Conservation (phyloP, 2,888 invertebrate species). For the Agapostemon virescens region DNA sequence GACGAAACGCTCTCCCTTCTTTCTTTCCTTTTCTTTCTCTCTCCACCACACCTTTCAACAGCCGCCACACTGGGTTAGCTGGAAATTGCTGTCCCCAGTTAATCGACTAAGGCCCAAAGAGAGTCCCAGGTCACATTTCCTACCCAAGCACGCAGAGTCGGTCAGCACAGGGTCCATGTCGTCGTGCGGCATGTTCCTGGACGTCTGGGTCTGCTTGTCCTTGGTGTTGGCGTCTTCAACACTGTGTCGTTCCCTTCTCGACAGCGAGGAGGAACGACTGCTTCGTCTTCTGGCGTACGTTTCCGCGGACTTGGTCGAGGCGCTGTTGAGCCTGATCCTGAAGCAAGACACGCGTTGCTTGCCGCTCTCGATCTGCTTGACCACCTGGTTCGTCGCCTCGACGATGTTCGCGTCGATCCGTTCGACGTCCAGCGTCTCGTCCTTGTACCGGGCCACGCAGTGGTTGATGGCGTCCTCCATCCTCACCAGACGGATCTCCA, state of each 20-base stretch:
- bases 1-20: too few species aligned
- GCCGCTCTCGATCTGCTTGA: neutral
- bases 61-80: too few species aligned
- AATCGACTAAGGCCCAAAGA: too few species aligned
- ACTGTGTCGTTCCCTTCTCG: neutral
- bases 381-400: conserved; percentile 20
- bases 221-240: fast-evolving
- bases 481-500: conserved; percentile 80
- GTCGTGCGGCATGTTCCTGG: conserved; percentile 83
- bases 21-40: too few species aligned
- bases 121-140: too few species aligned
- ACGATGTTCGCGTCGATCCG: conserved; percentile 80
- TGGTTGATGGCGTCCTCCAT: conserved; percentile 83
- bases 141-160: conserved; percentile 79
- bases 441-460: conserved; percentile 82
- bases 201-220: conserved; percentile 84
- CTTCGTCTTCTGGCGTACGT: too few species aligned
- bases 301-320: neutral
- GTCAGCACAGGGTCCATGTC: conserved; percentile 81
- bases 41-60: too few species aligned
- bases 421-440: conserved; percentile 82
- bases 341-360: neutral
- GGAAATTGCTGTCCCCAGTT: too few species aligned
- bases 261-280: neutral
- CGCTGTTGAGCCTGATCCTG: neutral